A percentile compares a stretch with the other conserved stretches of the same genome.
These are phyloP conservation scores for Epinephelus moara DNA, from an alignment of 2,113 vertebrate species.

Conservation along the genomic window DNA sequence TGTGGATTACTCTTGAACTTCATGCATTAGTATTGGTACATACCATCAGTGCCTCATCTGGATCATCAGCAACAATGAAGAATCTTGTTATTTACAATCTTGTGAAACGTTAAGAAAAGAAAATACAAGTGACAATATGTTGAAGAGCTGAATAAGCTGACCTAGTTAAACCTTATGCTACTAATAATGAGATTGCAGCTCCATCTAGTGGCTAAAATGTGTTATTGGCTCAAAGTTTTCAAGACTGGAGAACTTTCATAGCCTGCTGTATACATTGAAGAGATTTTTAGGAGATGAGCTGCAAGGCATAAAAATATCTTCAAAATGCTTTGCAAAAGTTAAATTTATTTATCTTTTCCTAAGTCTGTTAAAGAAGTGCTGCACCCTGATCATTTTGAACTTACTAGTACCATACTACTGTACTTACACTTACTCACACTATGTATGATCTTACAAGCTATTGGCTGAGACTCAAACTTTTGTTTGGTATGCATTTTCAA, in stretches of 20 bases:
- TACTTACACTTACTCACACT: background rate
- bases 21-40: background rate
- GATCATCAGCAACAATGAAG: background rate
- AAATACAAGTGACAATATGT: background rate
- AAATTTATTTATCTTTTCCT: background rate
- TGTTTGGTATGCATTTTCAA: no score
- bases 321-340: background rate
- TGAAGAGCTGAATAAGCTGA: background rate
- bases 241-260: background rate
- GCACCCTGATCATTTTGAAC: background rate
- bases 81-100: background rate
- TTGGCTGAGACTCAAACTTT: no score
- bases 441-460: background rate
- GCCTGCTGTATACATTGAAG: background rate
- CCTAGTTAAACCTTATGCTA: background rate
- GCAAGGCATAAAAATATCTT: no score
- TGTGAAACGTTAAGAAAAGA: background rate
- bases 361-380: background rate
- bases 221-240: background rate
- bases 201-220: constrained; percentile 62
- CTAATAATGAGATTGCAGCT: background rate
- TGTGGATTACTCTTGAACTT: constrained; percentile 19
- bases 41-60: background rate
- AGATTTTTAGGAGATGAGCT: background rate
- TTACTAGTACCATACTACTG: background rate